Evolutionary conservation across 1,140 invertebrate genomes (phyloP), one percentile per base, ranked within the genome.

Genomic region (Rhopalosiphum padi): DNA sequence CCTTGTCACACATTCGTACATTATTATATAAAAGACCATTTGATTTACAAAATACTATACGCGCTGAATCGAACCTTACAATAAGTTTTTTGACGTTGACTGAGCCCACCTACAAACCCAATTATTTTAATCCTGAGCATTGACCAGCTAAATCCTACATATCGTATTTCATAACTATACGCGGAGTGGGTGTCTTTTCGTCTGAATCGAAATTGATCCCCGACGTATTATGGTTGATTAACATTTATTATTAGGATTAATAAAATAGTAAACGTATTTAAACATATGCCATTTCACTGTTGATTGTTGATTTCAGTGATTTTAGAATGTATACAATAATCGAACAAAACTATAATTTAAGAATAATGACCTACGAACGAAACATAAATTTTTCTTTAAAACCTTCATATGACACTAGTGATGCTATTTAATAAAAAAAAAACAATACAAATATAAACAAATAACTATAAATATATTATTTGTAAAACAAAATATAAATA

Each of bases 171-270:
- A 89, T 89, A 89, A 89, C n/a, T 89, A 55, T 11, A 89, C 11
- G 37, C 48, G 35, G 6, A 89, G n/a, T 53, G 48, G 48, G 48
- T 89, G 53, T 89, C 87, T 25, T 89, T 53, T 53, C 35, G 22
- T 89, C n/a, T 35, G 48, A 89, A 55, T 89, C 87, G 8, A 89
- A 89, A 89, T 89, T 89, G 48, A 89, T 89, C 87, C 87, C 48
- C 48, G 48, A 89, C 37, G 51, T 89, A 89, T 89, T 89, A 55
- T 37, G 6, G 22, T 23, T 25, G 22, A n/a, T 89, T 89, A 89
- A 89, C 87, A 53, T 89, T 37, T 55, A 89, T 89, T 37, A 30
- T 35, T 35, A 25, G 48, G 87, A 89, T 89, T 89, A 89, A 87
- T 35, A 82, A 82, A 85, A 85, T 85, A 43, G 21, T 85, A 87